Base-by-base conservation (phyloP, 2,888 invertebrate genomes). In the Priocnemis perturbator region DNA sequence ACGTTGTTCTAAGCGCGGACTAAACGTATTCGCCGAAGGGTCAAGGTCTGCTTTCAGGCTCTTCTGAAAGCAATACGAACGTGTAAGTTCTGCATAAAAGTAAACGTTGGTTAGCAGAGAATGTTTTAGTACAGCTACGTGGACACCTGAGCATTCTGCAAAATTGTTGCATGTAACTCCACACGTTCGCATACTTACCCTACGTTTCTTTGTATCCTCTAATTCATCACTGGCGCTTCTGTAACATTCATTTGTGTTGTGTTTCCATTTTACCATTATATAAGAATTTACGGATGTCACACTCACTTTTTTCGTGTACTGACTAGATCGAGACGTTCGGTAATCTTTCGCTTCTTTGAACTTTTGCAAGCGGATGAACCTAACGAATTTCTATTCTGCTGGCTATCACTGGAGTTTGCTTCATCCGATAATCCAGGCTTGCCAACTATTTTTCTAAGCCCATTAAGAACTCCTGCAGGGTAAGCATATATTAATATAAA, bases 401-500 rank as follows among this genome's bases (percentile, higher is more conserved):
- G 78, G 73, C 69, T 77, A 67, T 81, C 78, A 30, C 62, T 67
- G 58, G 20, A 57, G 63, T 80, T 78, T 47, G 57, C 19, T 47
- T 73, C 79, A 74, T 92, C 92, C 0, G 92, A 90, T 66, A 88
- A 87, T 53, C 90, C 88, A 75, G 89, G 91, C 64, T 93, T 93
- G 0, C 93, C 93, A 9, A 95, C 95, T 89, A 95, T 95, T 89
- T 95, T 95, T 81, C 93, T 93, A 26, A 95, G 89, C 3, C 95
- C 95, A 86, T 91, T 94, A 68, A 95, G 91, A 91, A 95, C 93
- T 84, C 95, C 95, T 95, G 81, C 50, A 83, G 83, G 71, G 71
- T 76, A 37, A 81, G 68, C 44, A 45, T 62, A 52, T 19, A 55
- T 26, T 17, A 44, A 37, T 17, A 60, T 64, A 75, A 26, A 59